Evolutionary conservation across 2,797 vertebrate genomes (phyloP).

Genomic region (Arremon aurantiirostris): DNA sequence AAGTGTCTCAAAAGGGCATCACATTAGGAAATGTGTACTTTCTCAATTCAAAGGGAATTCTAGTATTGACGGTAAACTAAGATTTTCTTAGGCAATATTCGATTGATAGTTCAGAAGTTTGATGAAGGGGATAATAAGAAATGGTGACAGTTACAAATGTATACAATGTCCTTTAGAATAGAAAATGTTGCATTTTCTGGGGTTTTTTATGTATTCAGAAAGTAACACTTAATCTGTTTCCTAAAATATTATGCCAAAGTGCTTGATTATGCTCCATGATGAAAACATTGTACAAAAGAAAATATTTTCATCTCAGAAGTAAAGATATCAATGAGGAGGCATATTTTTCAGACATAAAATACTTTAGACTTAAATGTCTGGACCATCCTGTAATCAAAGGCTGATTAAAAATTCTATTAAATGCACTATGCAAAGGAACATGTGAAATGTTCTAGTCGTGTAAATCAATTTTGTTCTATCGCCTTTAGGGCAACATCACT

Average conservation of each 20-base stretch:
- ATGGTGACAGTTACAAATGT: background rate
- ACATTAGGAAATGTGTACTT: background rate
- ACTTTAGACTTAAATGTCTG: background rate
- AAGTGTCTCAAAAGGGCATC: background rate
- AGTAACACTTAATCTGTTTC: background rate
- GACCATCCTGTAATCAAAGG: background rate
- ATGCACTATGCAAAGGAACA: background rate
- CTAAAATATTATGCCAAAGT: background rate
- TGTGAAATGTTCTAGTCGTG: background rate
- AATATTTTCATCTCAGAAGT: background rate
- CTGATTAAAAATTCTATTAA: background rate
- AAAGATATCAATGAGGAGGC: background rate
- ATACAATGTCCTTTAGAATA: background rate
- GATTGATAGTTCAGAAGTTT: background rate
- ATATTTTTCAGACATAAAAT: background rate
- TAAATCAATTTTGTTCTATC: background rate
- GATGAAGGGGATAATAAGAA: background rate
- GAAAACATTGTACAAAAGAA: background rate
- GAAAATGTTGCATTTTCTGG: background rate
- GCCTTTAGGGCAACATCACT: background rate
- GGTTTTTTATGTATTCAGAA: background rate
- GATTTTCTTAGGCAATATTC: background rate
- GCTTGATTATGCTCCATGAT: background rate
- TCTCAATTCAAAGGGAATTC: background rate
- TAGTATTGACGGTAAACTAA: background rate